Base-by-base conservation (phyloP, 35 echinoderm and acorn worm genomes). In the Heliocidaris erythrogramma region DNA sequence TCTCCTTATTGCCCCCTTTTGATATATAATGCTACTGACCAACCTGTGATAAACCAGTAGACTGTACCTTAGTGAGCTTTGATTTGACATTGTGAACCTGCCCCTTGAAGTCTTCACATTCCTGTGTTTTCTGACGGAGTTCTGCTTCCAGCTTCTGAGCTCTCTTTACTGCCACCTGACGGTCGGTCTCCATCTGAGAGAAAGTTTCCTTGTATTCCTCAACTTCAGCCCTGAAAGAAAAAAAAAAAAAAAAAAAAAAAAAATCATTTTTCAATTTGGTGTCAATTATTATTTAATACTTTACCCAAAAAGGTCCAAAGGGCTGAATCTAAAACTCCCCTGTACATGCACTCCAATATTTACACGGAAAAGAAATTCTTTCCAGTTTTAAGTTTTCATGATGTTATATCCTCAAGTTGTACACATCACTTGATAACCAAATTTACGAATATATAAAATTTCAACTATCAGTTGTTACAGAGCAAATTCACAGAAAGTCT, bases 171-270 rank as follows among this genome's bases (percentile, higher is more conserved):
- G 97, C 95, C 31, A 97, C 94, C 52, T 94, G 94, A 24, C 95
- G 93, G 21, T 97, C 97, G 35, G 94, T 92, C 85, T 97, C 96
- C 88, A 96, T 30, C 97, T 97, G 97, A n/a, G 97, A 92, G 31
- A 97, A 59, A 2, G 97, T 95, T 35, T 85, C 85, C 86, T 93
- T 93, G 59, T 96, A 94, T n/a, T 96, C 92, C 89, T 97, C 94
- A 21, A 97, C 84, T 90, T 97, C 97, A 65, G 94, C 49, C 88
- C 97, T 97, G 69, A 27, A 93, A 88, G 32, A 48, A 3, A 78
- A 78, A 14, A 56, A 56, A 0, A 56, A 56, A 56, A 56, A 27
- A 85, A 50, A 65, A n/a, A n/a, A n/a, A n/a, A n/a, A n/a, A n/a
- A n/a, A n/a, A n/a, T n/a, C n/a, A n/a, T n/a, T n/a, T n/a, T 85